Evolutionary conservation across 1,140 invertebrate genomes (phyloP), one percentile per base, ranked within the genome.

Genomic region (Caenorhabditis briggsae): DNA sequence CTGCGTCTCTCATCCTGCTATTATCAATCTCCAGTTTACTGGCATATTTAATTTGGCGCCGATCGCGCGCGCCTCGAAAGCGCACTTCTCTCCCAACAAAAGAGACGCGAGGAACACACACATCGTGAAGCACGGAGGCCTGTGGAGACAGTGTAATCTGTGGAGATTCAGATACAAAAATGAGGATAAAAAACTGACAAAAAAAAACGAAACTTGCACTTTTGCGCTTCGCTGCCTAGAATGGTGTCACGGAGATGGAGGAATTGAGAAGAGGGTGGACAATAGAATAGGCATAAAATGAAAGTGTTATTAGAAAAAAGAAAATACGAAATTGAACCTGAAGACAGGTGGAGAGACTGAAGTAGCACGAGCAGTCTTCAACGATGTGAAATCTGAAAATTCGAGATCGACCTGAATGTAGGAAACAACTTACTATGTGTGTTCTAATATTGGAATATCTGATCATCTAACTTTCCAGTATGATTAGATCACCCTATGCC

Each of bases 1-100:
- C 70, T 50, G 46, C 46, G 70, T 53, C 70, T 78, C 70, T 11
- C n/a, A n/a, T 50, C 14, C 23, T 14, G 11, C 59, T 12, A 18
- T 33, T 11, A n/a, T 23, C 70, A n/a, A 53, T 50, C 12, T 50
- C n/a, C n/a, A 41, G 50, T 12, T 33, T 33, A n/a, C 50, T 53
- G 33, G 46, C 70, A 78, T 78, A 78, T 78, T 78, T 78, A 78
- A 78, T 78, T 78, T 78, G 70, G 70, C 70, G 70, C 70, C 70
- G 46, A 18, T 46, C 43, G 70, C 70, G 43, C 70, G 70, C 70
- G 46, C 20, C 64, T 70, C 58, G n/a, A 25, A 59, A 59, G n/a
- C 61, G 61, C 61, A 41, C 70, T 78, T 50, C 43, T 50, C 12
- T 50, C n/a, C 41, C 46, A 78, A 78, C 43, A 78, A 43, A 50